These are phyloP conservation scores for Alligator mississippiensis DNA, from an alignment of 2,113 vertebrate species.

Conservation along the genomic window DNA sequence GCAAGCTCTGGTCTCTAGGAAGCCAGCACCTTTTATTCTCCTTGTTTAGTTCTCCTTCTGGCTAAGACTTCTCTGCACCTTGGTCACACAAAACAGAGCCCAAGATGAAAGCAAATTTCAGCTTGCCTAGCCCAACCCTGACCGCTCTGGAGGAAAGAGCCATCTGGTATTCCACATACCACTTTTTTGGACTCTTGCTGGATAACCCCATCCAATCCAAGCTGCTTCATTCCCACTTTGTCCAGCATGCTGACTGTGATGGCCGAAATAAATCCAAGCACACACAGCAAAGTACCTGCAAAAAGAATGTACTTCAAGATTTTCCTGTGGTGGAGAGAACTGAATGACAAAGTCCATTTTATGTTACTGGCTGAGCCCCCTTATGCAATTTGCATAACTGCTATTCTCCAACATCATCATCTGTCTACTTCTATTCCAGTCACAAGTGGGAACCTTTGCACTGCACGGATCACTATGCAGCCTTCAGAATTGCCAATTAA, in stretches of 20 bases:
- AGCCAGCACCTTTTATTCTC: background rate
- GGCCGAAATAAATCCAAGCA: constrained; percentile 81
- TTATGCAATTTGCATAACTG: background rate
- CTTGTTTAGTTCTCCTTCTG: background rate
- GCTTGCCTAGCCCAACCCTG: background rate
- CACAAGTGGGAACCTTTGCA: background rate
- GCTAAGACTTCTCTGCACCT: fast-evolving
- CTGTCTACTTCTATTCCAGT: background rate
- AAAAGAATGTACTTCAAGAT: background rate
- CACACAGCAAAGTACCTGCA: constrained; percentile 80
- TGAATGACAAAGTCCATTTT: background rate
- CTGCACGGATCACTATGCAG: background rate
- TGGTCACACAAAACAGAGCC: background rate
- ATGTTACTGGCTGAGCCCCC: background rate
- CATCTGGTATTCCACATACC: constrained; percentile 44
- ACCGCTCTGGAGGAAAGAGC: background rate
- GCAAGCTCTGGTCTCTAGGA: background rate
- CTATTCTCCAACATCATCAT: background rate
- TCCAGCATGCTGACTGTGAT: constrained; percentile 79
- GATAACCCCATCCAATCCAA: constrained; percentile 81
- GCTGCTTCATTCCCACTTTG: constrained; percentile 83
- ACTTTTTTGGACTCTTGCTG: constrained; percentile 85
- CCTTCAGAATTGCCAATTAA: background rate
- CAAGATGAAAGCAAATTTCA: background rate
- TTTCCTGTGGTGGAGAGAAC: background rate